These are phyloP conservation scores for Chelon labrosus DNA, from an alignment of 2,797 vertebrate species.

Conservation along the genomic window DNA sequence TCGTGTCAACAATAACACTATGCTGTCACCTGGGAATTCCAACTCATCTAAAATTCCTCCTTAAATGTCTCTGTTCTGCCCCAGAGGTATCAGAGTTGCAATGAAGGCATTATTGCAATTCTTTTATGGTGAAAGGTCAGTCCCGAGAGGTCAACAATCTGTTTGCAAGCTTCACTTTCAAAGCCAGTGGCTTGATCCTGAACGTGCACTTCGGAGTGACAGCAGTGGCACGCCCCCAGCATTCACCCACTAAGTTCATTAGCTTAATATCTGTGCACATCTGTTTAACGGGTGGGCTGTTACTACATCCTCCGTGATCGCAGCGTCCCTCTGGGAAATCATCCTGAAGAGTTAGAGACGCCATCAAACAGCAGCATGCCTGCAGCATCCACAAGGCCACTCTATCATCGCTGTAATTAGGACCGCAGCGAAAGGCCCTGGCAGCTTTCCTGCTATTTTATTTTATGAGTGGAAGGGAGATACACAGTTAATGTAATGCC, in stretches of 20 bases:
- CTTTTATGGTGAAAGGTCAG: constrained; percentile 53
- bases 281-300: constrained; percentile 63
- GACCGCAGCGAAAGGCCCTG: constrained; percentile 41
- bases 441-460: constrained; percentile 39
- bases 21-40: constrained; percentile 44
- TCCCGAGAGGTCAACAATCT: constrained; percentile 50
- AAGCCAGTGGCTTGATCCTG: constrained; percentile 20
- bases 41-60: constrained; percentile 48
- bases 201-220: constrained; percentile 25
- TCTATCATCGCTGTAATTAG: constrained; percentile 62
- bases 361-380: constrained; percentile 52
- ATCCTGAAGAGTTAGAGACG: constrained; percentile 49
- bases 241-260: constrained; percentile 64
- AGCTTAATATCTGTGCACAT: constrained; percentile 69
- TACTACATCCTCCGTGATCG: constrained; percentile 65
- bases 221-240: constrained; percentile 26
- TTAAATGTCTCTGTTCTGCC: constrained; percentile 47
- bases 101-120: constrained; percentile 47
- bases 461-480: constrained; percentile 43
- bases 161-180: constrained; percentile 35
- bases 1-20: constrained; percentile 33
- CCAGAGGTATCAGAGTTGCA: constrained; percentile 2
- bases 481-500: constrained; percentile 12
- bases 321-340: constrained; percentile 71
- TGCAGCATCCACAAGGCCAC: constrained; percentile 15